Evolutionary conservation across 2,888 invertebrate species (phyloP).

Genomic region (Aleiodes testaceus): DNA sequence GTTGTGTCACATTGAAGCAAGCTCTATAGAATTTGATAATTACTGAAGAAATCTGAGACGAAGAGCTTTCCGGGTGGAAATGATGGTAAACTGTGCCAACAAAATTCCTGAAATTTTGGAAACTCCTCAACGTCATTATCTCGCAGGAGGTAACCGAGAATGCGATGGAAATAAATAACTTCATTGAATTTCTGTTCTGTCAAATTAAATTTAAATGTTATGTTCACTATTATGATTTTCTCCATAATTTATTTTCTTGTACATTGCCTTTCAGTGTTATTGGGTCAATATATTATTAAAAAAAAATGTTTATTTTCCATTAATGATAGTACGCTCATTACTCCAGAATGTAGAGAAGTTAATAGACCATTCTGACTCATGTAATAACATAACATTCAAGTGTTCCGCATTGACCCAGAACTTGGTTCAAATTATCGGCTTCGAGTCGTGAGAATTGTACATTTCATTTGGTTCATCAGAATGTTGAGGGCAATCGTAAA

Average conservation of each 20-base stretch:
- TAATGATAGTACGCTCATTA: constrained; percentile 7
- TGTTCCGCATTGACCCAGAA: constrained; percentile 11
- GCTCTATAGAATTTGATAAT: no score
- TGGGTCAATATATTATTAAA: constrained; percentile 8
- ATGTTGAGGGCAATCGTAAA: no score
- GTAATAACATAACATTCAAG: constrained; percentile 9
- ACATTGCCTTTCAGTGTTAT: background rate
- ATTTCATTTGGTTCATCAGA: no score
- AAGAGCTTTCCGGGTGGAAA: no score
- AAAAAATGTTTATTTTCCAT: background rate
- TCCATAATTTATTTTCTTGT: background rate
- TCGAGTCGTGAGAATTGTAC: no score
- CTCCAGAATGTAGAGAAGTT: constrained; percentile 15
- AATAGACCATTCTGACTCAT: background rate
- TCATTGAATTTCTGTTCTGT: background rate
- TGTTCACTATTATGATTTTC: background rate
- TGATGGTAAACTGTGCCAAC: no score
- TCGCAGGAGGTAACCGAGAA: no score
- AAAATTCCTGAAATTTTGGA: no score
- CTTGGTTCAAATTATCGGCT: background rate
- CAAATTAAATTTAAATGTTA: background rate
- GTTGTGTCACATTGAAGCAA: no score
- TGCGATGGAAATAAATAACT: no score
- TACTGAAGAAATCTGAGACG: no score
- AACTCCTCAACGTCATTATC: no score